Evolutionary conservation across 2,888 invertebrate genomes (phyloP).

Genomic region (Drosophila vallismaia): DNA sequence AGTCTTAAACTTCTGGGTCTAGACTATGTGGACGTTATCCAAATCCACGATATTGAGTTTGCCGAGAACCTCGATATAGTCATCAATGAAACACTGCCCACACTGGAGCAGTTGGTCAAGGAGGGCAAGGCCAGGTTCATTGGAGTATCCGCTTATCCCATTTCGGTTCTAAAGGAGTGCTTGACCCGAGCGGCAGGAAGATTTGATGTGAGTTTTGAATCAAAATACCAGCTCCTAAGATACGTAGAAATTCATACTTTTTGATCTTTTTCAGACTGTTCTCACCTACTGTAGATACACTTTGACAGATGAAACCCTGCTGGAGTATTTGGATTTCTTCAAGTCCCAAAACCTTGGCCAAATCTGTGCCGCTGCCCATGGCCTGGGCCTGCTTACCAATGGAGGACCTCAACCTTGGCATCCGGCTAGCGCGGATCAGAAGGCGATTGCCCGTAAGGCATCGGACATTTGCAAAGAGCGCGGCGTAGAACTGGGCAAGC

Average conservation of each 20-base stretch:
- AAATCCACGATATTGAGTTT: slow-evolving; percentile 98
- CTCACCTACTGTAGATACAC: slow-evolving; percentile 92
- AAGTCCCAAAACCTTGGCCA: slow-evolving; percentile 87
- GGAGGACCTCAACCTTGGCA: slow-evolving; percentile 92
- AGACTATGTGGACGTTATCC: slow-evolving; percentile 94
- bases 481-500: slow-evolving; percentile 88
- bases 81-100: slow-evolving; percentile 93
- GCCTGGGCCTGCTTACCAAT: slow-evolving; percentile 92
- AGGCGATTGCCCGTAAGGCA: slow-evolving; percentile 84
- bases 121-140: slow-evolving; percentile 91
- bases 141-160: slow-evolving; percentile 94
- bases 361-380: slow-evolving; percentile 92
- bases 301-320: slow-evolving; percentile 90
- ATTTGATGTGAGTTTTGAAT: slow-evolving; percentile 75
- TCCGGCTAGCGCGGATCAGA: slow-evolving; percentile 87
- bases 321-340: slow-evolving; percentile 88
- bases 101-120: slow-evolving; percentile 89
- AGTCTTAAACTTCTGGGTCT: slow-evolving; percentile 90
- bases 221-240: too few relatives aligned
- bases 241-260: too few relatives aligned
- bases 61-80: slow-evolving; percentile 90
- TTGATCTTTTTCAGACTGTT: slow-evolving; percentile 40
- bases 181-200: slow-evolving; percentile 86
- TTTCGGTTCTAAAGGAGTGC: slow-evolving; percentile 90
- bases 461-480: slow-evolving; percentile 88